Percentiles rank a stretch among this genome's conserved stretches.
phyloP scores from a whole-genome alignment of 2,113 vertebrate genomes.

The Manacus vitellinus region DNA sequence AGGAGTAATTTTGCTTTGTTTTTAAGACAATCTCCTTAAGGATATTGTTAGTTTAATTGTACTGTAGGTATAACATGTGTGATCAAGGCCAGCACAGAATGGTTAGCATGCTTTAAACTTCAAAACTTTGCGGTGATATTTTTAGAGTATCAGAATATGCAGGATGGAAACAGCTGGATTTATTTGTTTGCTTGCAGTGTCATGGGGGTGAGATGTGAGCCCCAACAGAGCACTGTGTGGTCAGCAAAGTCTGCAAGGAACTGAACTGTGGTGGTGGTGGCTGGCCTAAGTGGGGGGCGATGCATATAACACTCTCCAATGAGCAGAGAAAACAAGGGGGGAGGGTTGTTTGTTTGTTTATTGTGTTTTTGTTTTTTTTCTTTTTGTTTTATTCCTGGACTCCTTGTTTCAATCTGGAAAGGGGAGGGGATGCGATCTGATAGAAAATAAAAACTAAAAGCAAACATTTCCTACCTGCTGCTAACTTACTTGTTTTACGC shows the following conservation, averaged over 20 bases:
- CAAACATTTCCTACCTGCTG: background rate
- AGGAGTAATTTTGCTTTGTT: background rate
- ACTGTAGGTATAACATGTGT: rapidly evolving
- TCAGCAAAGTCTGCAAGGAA: background rate
- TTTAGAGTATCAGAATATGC: background rate
- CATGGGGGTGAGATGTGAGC: background rate
- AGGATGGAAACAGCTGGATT: background rate
- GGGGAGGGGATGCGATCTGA: rapidly evolving
- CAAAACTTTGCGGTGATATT: background rate
- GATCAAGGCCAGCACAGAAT: background rate
- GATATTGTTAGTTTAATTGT: background rate
- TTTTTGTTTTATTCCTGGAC: background rate
- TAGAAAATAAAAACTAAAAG: background rate
- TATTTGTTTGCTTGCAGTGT: background rate
- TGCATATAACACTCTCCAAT: rapidly evolving
- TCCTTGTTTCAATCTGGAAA: background rate
- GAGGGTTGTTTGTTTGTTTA: background rate
- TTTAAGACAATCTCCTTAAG: background rate
- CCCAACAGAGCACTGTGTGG: background rate
- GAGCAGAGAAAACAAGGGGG: background rate
- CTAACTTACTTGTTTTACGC: background rate
- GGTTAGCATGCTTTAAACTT: background rate
- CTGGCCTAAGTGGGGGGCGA: background rate
- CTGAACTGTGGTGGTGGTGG: background rate
- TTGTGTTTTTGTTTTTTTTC: background rate